Conservation (phyloP, 2,797 vertebrate species). For the Aplochiton taeniatus region DNA sequence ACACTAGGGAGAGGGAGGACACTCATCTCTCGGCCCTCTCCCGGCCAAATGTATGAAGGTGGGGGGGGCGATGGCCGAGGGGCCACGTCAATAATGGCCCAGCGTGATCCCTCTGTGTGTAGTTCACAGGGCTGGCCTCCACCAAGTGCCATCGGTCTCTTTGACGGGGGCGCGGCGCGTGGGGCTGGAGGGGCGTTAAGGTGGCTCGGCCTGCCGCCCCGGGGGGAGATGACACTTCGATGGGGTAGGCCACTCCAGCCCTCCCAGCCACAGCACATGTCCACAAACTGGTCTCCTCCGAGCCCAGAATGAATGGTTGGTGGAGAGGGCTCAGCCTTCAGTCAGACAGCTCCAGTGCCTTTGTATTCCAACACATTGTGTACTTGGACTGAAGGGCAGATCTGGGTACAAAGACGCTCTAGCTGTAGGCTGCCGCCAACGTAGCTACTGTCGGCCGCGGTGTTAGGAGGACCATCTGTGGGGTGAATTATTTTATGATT, state of each 20-base stretch:
- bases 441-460: too few relatives aligned
- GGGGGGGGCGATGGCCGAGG: conserved; percentile 34
- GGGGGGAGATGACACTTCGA: conserved; percentile 24
- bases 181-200: conserved; percentile 1
- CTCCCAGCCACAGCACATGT: conserved; percentile 7
- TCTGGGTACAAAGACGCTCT: too few relatives aligned
- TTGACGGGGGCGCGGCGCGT: conserved; percentile 16
- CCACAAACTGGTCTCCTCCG: too few relatives aligned
- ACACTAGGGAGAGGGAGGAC: conserved; percentile 27
- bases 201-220: conserved; percentile 7
- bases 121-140: conserved; percentile 17
- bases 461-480: too few relatives aligned
- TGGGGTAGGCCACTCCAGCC: not conserved
- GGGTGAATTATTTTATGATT: too few relatives aligned
- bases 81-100: conserved; percentile 53
- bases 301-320: conserved; percentile 3
- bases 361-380: too few relatives aligned
- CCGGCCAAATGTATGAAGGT: conserved; percentile 35
- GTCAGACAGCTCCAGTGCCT: too few relatives aligned
- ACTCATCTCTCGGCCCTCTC: conserved; percentile 15
- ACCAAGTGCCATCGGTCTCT: conserved; percentile 33
- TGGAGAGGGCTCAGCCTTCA: conserved; percentile 8
- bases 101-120: conserved; percentile 35
- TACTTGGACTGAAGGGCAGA: too few relatives aligned
- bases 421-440: too few relatives aligned